A percentile compares a stretch with the other conserved stretches of the same genome.
These are phyloP conservation scores for Autographa pulchrina DNA, from an alignment of 2,888 invertebrate species.

Conservation along the genomic window DNA sequence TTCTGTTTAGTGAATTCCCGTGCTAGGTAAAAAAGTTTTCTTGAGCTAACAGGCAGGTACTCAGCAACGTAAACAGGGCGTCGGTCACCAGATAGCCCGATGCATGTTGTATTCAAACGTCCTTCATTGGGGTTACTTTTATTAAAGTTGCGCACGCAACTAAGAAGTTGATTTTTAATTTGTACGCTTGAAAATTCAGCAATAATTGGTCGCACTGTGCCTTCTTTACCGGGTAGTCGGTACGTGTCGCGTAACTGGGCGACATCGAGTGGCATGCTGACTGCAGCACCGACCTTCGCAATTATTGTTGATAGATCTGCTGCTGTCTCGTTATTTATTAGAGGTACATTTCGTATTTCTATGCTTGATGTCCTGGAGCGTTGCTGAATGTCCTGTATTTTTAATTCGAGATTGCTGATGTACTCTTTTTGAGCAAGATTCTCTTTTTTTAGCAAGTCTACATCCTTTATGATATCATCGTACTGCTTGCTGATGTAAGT, in stretches of 20 bases:
- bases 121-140: too few relatives aligned
- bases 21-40: conserved; percentile 2
- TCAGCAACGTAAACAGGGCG: not conserved
- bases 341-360: not conserved
- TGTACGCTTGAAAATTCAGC: too few relatives aligned
- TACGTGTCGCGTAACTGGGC: too few relatives aligned
- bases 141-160: too few relatives aligned
- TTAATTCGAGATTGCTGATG: not conserved
- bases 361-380: not conserved
- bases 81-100: not conserved
- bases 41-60: not conserved
- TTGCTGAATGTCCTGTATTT: not conserved
- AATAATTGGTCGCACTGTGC: too few relatives aligned
- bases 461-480: not conserved
- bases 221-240: too few relatives aligned
- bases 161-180: too few relatives aligned
- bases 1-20: conserved; percentile 4
- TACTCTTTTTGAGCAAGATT: not conserved
- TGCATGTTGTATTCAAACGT: not conserved
- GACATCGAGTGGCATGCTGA: too few relatives aligned
- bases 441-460: not conserved
- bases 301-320: too few relatives aligned
- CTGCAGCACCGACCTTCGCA: too few relatives aligned
- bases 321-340: too few relatives aligned
- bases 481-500: not conserved